phyloP scores from a whole-genome alignment of 2,888 invertebrate genomes.

The Hyalella azteca region DNA sequence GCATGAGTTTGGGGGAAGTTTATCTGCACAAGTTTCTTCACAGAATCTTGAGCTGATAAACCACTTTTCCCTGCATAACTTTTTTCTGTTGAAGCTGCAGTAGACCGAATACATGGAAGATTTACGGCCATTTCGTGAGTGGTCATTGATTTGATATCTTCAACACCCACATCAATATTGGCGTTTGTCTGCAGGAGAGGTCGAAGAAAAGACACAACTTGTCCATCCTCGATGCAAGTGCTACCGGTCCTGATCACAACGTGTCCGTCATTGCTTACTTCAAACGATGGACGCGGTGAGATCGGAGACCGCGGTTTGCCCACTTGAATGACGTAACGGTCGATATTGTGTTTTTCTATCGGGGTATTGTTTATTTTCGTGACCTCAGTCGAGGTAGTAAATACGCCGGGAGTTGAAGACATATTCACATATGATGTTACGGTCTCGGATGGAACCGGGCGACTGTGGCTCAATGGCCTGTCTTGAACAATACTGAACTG shows the following conservation, averaged over 20 bases:
- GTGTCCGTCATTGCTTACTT: conserved; percentile 44
- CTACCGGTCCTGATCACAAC: conserved; percentile 48
- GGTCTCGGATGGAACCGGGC: not conserved
- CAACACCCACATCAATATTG: not conserved
- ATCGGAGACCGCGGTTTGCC: conserved; percentile 39
- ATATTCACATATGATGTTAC: not conserved
- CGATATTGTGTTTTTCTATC: not conserved
- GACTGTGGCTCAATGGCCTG: not conserved
- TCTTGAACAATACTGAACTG: not conserved
- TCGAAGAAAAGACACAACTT: conserved; percentile 2
- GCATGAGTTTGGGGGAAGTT: conserved; percentile 46
- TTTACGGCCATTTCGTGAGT: not conserved
- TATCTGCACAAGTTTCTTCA: conserved; percentile 52
- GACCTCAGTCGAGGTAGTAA: not conserved
- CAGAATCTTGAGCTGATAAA: conserved; percentile 40
- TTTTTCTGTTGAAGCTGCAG: conserved; percentile 41
- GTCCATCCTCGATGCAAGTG: not conserved
- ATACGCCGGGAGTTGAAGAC: not conserved
- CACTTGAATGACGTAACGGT: conserved; percentile 53
- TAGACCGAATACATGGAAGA: not conserved
- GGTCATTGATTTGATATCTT: not conserved
- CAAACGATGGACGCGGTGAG: conserved; percentile 16
- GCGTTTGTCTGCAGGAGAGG: not conserved
- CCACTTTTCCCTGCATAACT: not conserved
- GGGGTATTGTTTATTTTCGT: not conserved